Conservation (phyloP, 2,888 invertebrate species). For the Lycocerus yunnanus region DNA sequence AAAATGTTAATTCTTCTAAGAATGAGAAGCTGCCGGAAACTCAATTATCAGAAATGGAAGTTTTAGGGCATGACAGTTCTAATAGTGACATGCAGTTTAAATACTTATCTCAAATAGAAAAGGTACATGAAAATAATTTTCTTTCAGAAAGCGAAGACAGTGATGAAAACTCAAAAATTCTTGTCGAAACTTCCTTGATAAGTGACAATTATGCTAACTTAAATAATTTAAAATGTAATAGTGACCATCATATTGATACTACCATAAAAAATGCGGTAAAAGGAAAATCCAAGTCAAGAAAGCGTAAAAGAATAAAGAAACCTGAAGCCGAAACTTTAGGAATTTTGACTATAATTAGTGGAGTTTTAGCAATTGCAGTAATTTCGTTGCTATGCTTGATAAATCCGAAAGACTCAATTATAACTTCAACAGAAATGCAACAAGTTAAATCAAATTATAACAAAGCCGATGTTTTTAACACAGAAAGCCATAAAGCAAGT, state of each 20-base stretch:
- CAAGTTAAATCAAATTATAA: neutral
- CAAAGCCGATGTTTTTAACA: neutral
- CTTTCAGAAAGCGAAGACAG: neutral
- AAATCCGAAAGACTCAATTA: conserved; percentile 26
- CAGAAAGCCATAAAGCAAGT: neutral
- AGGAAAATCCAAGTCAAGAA: conserved; percentile 22
- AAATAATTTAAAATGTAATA: neutral
- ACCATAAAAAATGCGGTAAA: conserved; percentile 1
- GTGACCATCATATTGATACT: neutral
- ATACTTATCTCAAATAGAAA: neutral
- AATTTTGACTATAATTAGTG: conserved; percentile 40
- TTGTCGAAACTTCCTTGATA: conserved; percentile 25
- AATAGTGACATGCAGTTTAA: neutral
- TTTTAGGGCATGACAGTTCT: neutral
- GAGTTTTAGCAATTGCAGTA: conserved; percentile 43
- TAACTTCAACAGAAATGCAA: conserved; percentile 1
- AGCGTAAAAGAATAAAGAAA: neutral
- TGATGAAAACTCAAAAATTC: neutral
- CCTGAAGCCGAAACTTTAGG: conserved; percentile 34
- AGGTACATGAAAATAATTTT: neutral
- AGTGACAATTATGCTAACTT: neutral
- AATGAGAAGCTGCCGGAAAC: neutral
- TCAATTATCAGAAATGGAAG: neutral
- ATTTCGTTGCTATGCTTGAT: conserved; percentile 42
- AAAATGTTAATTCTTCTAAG: neutral